Conservation (phyloP, 1,140 invertebrate species). For the Ditylenchus dipsaci region DNA sequence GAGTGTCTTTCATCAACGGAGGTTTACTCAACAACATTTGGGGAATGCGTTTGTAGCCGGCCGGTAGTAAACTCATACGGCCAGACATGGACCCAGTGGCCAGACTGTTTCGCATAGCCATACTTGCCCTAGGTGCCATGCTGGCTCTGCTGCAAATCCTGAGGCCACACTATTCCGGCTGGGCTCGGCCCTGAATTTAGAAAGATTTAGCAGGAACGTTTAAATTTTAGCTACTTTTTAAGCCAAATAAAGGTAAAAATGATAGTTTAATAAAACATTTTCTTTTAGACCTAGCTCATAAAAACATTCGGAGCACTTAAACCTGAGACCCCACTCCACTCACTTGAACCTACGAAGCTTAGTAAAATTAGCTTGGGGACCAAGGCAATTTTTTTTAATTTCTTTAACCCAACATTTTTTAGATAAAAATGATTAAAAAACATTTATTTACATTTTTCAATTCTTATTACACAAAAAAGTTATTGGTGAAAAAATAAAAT, state of each 20-base stretch:
- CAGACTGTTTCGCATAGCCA: conserved; percentile 2
- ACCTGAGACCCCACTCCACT: background rate
- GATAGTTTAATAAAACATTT: background rate
- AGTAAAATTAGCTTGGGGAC: background rate
- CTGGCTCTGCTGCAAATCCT: background rate
- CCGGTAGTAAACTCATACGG: background rate
- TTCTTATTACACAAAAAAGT: too few relatives aligned
- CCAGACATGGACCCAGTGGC: background rate
- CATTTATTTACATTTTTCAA: too few relatives aligned
- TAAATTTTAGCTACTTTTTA: background rate
- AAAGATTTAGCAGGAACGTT: too few relatives aligned
- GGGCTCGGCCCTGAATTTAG: background rate
- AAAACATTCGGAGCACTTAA: background rate
- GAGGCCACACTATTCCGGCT: background rate
- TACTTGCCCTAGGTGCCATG: background rate
- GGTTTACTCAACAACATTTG: background rate
- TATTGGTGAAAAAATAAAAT: too few relatives aligned
- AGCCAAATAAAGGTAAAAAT: too few relatives aligned
- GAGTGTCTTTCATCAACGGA: background rate
- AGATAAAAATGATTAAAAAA: too few relatives aligned
- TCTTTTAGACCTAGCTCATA: background rate
- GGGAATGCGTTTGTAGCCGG: background rate
- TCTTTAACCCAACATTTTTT: too few relatives aligned
- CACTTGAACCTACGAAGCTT: background rate
- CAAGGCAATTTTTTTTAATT: background rate